Percentiles rank a stretch among this genome's conserved stretches.
Conservation (phyloP, 2,113 vertebrate genomes). For the Colaptes auratus region DNA sequence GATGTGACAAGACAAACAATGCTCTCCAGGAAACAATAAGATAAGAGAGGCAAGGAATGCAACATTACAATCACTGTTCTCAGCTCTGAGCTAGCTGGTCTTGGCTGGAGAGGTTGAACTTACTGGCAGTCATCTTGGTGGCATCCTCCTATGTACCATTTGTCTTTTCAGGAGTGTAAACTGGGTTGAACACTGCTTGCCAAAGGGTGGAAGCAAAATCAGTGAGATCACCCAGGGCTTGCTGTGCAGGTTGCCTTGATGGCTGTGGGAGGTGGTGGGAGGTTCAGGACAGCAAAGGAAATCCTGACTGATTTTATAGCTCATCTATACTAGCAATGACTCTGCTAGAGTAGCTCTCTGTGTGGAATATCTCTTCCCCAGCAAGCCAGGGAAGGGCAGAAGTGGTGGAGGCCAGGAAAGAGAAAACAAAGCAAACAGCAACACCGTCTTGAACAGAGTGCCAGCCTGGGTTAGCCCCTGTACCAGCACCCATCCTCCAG, state of each 20-base stretch:
- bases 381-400: neutral
- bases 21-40: neutral
- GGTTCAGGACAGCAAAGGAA: neutral
- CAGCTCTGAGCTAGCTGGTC: rapidly evolving
- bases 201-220: neutral
- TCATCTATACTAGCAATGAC: neutral
- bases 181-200: neutral
- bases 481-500: neutral
- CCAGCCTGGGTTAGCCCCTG: neutral
- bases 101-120: neutral
- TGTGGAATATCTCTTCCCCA: neutral
- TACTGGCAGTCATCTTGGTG: neutral
- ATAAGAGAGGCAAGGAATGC: neutral
- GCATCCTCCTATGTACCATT: neutral
- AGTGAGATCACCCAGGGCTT: neutral
- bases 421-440: neutral
- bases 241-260: neutral
- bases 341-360: neutral
- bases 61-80: neutral
- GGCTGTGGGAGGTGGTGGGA: neutral
- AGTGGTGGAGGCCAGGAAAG: neutral
- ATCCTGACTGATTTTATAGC: neutral
- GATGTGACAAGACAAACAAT: neutral
- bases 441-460: neutral
- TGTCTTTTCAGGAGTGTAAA: neutral